A percentile compares a stretch with the other conserved stretches of the same genome.
Evolutionary conservation across 2,797 vertebrate species (phyloP).

Genomic region (Clarias pachynema): DNA sequence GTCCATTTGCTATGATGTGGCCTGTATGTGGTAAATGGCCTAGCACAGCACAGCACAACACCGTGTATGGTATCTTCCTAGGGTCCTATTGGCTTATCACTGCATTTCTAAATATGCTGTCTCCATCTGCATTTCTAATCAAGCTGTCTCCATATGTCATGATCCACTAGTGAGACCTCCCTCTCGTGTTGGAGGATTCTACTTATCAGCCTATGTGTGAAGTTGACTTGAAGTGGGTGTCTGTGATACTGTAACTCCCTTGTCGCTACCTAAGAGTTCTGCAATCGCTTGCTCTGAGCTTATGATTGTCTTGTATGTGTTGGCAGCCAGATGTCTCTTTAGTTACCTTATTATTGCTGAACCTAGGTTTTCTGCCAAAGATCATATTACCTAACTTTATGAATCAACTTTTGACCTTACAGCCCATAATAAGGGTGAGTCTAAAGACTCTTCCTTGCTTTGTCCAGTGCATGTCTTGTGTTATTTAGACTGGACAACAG

Average conservation of each 20-base stretch:
- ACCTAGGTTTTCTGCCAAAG: not conserved
- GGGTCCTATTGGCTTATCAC: not conserved
- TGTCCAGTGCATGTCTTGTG: not conserved
- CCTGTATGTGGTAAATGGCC: not conserved
- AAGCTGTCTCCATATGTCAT: not conserved
- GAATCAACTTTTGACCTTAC: constrained; percentile 10
- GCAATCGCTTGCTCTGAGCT: not conserved
- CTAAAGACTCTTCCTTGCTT: not conserved
- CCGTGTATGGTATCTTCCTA: not conserved
- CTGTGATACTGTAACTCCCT: not conserved
- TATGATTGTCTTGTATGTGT: not conserved
- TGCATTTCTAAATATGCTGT: not conserved
- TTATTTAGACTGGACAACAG: constrained; percentile 9
- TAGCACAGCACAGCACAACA: not conserved
- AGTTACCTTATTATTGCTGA: not conserved
- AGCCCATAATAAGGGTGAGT: not conserved
- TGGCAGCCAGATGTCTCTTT: not conserved
- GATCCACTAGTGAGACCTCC: not conserved
- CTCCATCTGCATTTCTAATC: not conserved
- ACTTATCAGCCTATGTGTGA: not conserved
- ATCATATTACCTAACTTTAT: not conserved
- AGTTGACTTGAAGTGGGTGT: not conserved
- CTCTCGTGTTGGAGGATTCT: not conserved
- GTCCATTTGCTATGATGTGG: not conserved
- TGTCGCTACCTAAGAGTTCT: not conserved